Conservation (phyloP, 2,797 vertebrate species). For the Muscicapa striata region DNA sequence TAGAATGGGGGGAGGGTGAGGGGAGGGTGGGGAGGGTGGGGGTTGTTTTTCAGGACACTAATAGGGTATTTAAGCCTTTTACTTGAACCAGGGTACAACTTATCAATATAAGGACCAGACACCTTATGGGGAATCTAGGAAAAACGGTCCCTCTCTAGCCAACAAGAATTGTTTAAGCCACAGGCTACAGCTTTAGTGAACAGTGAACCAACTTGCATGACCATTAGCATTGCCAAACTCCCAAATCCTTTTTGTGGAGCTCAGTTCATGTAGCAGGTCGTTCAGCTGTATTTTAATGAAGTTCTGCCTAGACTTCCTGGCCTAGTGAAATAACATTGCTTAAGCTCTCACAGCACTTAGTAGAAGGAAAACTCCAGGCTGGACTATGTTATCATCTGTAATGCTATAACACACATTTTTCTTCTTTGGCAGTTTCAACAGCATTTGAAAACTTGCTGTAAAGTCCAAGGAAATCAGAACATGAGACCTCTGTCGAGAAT, state of each 20-base stretch:
- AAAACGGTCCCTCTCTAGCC: neutral
- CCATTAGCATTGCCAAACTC: neutral
- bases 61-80: neutral
- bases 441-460: conserved; percentile 53
- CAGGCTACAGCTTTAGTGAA: neutral
- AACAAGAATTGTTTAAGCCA: neutral
- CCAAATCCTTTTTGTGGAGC: neutral
- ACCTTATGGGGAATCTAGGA: neutral
- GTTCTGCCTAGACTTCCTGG: conserved; percentile 35
- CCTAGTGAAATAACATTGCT: conserved; percentile 55
- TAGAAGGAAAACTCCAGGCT: conserved; percentile 61
- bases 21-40: too few species aligned
- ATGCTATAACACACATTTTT: conserved; percentile 70
- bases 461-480: conserved; percentile 78
- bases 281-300: conserved; percentile 43
- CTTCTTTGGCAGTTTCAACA: conserved; percentile 52
- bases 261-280: neutral
- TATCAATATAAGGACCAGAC: neutral
- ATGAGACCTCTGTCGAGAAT: conserved; percentile 66
- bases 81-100: neutral
- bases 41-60: neutral
- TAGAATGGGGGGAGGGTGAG: accelerated
- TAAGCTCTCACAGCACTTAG: conserved; percentile 48
- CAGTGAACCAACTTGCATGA: neutral
- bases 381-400: conserved; percentile 69